phyloP scores from a whole-genome alignment of 2,113 vertebrate genomes.

The Gymnogyps californianus region DNA sequence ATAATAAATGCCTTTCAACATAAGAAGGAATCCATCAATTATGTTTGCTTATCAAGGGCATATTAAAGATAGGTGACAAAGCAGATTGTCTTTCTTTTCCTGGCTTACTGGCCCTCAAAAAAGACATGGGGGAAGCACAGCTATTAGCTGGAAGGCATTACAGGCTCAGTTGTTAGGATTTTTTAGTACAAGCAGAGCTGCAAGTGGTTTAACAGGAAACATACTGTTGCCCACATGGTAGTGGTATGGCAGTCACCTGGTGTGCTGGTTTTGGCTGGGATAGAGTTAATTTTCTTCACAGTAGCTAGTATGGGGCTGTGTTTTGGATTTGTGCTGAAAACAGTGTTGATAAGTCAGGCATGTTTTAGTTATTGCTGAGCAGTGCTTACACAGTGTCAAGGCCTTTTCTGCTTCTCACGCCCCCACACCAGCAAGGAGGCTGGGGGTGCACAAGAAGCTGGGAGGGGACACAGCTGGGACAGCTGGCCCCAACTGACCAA shows the following conservation, averaged over 20 bases:
- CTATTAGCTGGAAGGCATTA: not conserved
- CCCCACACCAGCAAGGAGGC: no score
- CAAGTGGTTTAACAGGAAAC: not conserved
- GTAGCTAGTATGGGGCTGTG: no score
- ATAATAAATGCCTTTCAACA: not conserved
- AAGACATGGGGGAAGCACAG: not conserved
- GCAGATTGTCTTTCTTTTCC: not conserved
- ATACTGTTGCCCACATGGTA: not conserved
- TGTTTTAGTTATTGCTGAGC: no score
- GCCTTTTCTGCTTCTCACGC: no score
- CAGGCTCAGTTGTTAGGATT: not conserved
- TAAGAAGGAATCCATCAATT: not conserved
- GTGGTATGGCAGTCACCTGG: not conserved
- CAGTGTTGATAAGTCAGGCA: no score
- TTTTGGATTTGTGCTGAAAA: no score
- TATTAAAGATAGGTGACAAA: not conserved
- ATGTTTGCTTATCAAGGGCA: not conserved
- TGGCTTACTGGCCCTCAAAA: not conserved
- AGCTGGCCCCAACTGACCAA: no score
- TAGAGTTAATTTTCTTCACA: no score
- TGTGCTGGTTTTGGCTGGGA: no score
- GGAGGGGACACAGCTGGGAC: no score
- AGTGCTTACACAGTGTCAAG: no score
- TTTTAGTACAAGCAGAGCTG: not conserved
- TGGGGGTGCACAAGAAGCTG: no score